These are phyloP conservation scores for Larimichthys crocea DNA, from an alignment of 2,113 vertebrate species.

Conservation along the genomic window DNA sequence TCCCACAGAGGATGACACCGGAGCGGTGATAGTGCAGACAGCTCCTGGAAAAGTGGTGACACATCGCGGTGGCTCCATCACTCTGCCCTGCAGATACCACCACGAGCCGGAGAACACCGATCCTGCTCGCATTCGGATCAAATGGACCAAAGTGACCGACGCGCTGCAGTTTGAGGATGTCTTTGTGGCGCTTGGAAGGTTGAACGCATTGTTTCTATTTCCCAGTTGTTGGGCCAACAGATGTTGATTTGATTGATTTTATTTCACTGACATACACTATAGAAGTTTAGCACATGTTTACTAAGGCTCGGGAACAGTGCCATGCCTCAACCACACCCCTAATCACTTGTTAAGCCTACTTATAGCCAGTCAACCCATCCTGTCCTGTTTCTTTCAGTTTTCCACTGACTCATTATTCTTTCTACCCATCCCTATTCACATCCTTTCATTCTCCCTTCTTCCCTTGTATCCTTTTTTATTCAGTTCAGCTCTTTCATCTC, in stretches of 20 bases:
- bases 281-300: not conserved
- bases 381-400: not conserved
- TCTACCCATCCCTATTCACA: not conserved
- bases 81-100: conserved; percentile 94
- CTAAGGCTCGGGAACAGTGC: not conserved
- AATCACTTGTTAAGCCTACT: not conserved
- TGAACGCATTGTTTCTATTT: conserved; percentile 26
- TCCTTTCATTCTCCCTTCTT: not conserved
- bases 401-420: not conserved
- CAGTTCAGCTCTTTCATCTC: not conserved
- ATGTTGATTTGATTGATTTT: not conserved
- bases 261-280: not conserved
- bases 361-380: too few relatives aligned
- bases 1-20: conserved; percentile 90
- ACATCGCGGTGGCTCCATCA: conserved; percentile 93
- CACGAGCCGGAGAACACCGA: conserved; percentile 87
- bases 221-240: not conserved
- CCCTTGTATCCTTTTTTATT: not conserved
- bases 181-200: conserved; percentile 91
- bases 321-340: not conserved
- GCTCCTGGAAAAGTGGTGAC: conserved; percentile 94
- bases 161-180: conserved; percentile 91
- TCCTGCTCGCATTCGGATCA: conserved; percentile 89
- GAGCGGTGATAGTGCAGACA: conserved; percentile 93
- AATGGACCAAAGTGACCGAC: conserved; percentile 95